A percentile compares a stretch with the other conserved stretches of the same genome.
These are phyloP conservation scores for Spicauda simplicius DNA, from an alignment of 2,888 invertebrate genomes.

Conservation along the genomic window DNA sequence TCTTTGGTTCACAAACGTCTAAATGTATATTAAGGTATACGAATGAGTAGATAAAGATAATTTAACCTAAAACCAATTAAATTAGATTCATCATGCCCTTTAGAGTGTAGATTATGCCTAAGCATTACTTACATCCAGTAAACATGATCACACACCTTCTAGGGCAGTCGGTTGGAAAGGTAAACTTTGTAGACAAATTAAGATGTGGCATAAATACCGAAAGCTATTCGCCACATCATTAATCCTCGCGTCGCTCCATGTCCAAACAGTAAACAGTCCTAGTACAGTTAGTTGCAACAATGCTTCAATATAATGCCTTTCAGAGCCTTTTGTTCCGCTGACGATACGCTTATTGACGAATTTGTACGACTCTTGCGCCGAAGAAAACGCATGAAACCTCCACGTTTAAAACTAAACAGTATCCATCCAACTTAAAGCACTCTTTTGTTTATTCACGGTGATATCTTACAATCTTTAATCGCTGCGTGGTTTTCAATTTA, in stretches of 20 bases:
- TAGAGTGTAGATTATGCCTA: too few relatives aligned
- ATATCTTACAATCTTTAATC: slow-evolving; percentile 36
- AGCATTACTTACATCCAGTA: too few relatives aligned
- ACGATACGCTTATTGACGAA: slow-evolving; percentile 62
- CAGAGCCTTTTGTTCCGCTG: slow-evolving; percentile 36
- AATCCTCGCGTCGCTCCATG: slow-evolving; percentile 70
- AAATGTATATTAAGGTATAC: too few relatives aligned
- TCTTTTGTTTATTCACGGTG: slow-evolving; percentile 21
- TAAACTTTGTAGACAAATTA: slow-evolving; percentile 6
- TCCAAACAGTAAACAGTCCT: slow-evolving; percentile 64
- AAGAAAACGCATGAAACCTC: neutral
- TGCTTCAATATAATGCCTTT: slow-evolving; percentile 57
- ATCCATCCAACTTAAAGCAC: slow-evolving; percentile 18
- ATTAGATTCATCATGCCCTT: too few relatives aligned
- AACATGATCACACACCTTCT: too few relatives aligned
- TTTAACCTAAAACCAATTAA: too few relatives aligned
- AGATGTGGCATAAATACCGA: neutral
- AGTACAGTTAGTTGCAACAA: slow-evolving; percentile 70
- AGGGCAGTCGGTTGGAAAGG: too few relatives aligned
- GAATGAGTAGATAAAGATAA: too few relatives aligned
- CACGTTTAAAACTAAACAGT: slow-evolving; percentile 22
- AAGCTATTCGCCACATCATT: slow-evolving; percentile 54
- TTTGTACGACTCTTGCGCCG: slow-evolving; percentile 51
- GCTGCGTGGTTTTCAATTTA: slow-evolving; percentile 14
- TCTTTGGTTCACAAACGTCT: too few relatives aligned